Evolutionary conservation across 2,113 vertebrate species (phyloP).

Genomic region (Craseonycteris thonglongyai): DNA sequence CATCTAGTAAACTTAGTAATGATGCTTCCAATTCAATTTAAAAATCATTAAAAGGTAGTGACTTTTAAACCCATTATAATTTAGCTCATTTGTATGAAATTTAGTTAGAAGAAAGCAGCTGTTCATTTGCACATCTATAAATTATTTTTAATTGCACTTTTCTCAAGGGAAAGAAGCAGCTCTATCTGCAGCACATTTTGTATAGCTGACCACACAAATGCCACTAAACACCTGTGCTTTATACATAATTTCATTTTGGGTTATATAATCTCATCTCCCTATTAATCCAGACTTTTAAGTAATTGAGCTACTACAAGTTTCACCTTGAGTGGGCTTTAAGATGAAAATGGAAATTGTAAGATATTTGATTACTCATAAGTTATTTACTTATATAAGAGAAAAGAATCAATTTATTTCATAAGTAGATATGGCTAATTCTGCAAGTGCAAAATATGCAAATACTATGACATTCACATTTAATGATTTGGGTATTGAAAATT

Average conservation of each 20-base stretch:
- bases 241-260: constrained; percentile 66
- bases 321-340: constrained; percentile 59
- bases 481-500: constrained; percentile 24
- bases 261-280: constrained; percentile 64
- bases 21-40: constrained; percentile 57
- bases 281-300: constrained; percentile 64
- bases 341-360: constrained; percentile 43
- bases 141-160: constrained; percentile 73
- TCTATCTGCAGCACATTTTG: constrained; percentile 50
- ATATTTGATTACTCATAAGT: constrained; percentile 56
- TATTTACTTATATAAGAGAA: constrained; percentile 68
- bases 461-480: constrained; percentile 26
- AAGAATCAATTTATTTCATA: constrained; percentile 37
- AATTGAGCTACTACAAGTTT: constrained; percentile 68
- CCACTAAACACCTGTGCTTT: constrained; percentile 70
- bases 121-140: constrained; percentile 76
- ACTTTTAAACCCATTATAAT: constrained; percentile 44
- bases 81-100: constrained; percentile 59
- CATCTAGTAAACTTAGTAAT: constrained; percentile 27
- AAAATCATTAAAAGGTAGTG: constrained; percentile 67
- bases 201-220: constrained; percentile 71
- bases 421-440: constrained; percentile 42
- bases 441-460: constrained; percentile 62
- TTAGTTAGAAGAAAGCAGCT: constrained; percentile 57
- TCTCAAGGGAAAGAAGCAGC: constrained; percentile 67